Conservation (phyloP, 2,888 invertebrate species). For the Papilio elwesi region DNA sequence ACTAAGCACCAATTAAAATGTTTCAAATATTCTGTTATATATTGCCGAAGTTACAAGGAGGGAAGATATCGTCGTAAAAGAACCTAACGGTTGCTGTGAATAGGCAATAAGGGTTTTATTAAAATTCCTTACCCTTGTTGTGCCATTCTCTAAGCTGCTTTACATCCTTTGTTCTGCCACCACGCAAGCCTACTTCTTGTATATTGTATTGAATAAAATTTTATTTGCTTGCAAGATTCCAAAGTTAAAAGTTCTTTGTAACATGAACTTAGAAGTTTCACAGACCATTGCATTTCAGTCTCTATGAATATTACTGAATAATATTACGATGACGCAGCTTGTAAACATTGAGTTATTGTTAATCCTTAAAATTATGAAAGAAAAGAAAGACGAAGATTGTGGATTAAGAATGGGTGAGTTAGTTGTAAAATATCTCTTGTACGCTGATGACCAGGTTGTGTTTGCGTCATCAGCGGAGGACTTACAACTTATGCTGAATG, state of each 20-base stretch:
- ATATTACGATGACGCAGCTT: too few species aligned
- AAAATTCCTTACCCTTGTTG: conserved; percentile 81
- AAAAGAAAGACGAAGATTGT: too few species aligned
- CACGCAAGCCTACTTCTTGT: conserved; percentile 60
- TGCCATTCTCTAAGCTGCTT: conserved; percentile 64
- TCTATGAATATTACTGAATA: too few species aligned
- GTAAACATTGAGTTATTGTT: too few species aligned
- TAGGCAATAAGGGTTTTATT: conserved; percentile 83
- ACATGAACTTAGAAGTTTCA: background rate
- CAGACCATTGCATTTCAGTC: too few species aligned
- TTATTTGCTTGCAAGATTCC: conserved; percentile 13
- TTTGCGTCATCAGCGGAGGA: too few species aligned
- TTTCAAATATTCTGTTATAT: conserved; percentile 63
- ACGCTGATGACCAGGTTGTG: too few species aligned
- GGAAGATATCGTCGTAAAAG: conserved; percentile 73
- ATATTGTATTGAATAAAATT: conserved; percentile 13
- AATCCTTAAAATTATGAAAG: too few species aligned
- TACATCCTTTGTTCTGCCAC: conserved; percentile 69
- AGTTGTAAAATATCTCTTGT: too few species aligned
- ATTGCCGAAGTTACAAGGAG: conserved; percentile 69
- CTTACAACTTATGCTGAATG: too few species aligned
- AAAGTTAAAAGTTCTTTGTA: background rate
- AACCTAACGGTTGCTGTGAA: conserved; percentile 76
- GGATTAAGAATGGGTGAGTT: too few species aligned
- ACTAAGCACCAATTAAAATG: conserved; percentile 57